Conservation (phyloP, 2,797 vertebrate genomes). For the Scomberomorus guttatus region DNA sequence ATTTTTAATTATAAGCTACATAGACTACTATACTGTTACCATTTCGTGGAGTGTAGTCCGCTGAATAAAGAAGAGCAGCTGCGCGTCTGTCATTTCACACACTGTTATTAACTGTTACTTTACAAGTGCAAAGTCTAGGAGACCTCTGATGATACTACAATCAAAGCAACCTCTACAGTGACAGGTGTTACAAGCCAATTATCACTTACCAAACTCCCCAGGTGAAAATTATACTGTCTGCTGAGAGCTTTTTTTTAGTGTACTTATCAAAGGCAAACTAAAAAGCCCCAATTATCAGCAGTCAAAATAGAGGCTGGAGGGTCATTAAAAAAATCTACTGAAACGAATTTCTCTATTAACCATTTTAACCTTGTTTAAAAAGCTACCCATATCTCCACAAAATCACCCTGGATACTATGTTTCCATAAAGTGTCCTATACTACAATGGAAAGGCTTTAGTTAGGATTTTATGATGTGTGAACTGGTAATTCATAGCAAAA, state of each 20-base stretch:
- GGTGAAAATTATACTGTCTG: constrained; percentile 58
- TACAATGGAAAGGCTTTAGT: background rate
- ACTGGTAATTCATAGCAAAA: background rate
- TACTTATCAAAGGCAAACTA: constrained; percentile 47
- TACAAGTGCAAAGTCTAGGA: constrained; percentile 40
- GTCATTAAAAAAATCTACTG: constrained; percentile 45
- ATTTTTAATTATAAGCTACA: constrained; percentile 45
- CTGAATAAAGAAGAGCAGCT: constrained; percentile 39
- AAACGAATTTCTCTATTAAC: constrained; percentile 29
- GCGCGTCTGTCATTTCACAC: constrained; percentile 27
- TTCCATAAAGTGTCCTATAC: constrained; percentile 13
- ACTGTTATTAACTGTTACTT: constrained; percentile 52
- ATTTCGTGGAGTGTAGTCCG: constrained; percentile 24
- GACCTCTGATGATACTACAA: constrained; percentile 56
- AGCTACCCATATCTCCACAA: constrained; percentile 1
- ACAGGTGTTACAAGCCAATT: constrained; percentile 68
- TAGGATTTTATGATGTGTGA: background rate
- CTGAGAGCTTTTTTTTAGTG: constrained; percentile 58
- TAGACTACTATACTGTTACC: constrained; percentile 27
- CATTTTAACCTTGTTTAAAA: constrained; percentile 32
- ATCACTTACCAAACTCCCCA: constrained; percentile 51
- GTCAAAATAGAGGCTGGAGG: constrained; percentile 32
- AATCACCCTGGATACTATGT: constrained; percentile 13
- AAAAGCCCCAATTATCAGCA: constrained; percentile 60
- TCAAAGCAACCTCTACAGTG: constrained; percentile 56